Evolutionary conservation across 2,888 invertebrate genomes (phyloP).

Genomic region (Dermolepida albohirtum): DNA sequence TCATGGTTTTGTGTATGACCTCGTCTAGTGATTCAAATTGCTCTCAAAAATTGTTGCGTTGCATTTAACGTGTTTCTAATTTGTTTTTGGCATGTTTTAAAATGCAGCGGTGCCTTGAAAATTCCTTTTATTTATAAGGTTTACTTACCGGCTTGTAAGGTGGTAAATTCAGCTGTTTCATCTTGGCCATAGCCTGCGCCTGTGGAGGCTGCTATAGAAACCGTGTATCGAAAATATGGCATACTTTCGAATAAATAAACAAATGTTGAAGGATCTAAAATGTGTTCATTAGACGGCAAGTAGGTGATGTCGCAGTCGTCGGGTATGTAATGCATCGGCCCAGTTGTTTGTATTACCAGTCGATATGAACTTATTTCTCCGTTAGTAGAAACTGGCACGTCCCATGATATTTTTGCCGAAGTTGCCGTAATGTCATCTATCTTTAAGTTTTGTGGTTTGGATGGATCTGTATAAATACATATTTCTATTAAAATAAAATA

Average conservation of each 20-base stretch:
- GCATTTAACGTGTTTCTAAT: too few relatives aligned
- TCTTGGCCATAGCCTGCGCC: slow-evolving; percentile 36
- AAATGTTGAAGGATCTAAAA: slow-evolving; percentile 17
- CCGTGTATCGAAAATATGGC: slow-evolving; percentile 42
- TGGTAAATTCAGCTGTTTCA: neutral
- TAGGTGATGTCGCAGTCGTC: slow-evolving; percentile 25
- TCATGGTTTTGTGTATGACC: too few relatives aligned
- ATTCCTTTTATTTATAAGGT: neutral
- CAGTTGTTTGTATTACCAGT: slow-evolving; percentile 26
- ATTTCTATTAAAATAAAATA: too few relatives aligned
- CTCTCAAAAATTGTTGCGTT: too few relatives aligned
- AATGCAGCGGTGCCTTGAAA: too few relatives aligned
- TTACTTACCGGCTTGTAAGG: neutral
- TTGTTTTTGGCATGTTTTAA: too few relatives aligned
- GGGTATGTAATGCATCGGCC: slow-evolving; percentile 37
- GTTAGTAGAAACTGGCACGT: slow-evolving; percentile 5
- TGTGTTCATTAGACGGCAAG: too few relatives aligned
- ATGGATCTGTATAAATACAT: too few relatives aligned
- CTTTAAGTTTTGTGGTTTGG: too few relatives aligned
- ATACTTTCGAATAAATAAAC: slow-evolving; percentile 27
- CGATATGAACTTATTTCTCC: slow-evolving; percentile 39
- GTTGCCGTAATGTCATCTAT: too few relatives aligned
- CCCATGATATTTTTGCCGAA: too few relatives aligned
- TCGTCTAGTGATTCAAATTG: too few relatives aligned
- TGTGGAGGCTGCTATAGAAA: slow-evolving; percentile 39